Evolutionary conservation across 2,797 vertebrate species (phyloP).

Genomic region (Heteromormyrus szaboi): DNA sequence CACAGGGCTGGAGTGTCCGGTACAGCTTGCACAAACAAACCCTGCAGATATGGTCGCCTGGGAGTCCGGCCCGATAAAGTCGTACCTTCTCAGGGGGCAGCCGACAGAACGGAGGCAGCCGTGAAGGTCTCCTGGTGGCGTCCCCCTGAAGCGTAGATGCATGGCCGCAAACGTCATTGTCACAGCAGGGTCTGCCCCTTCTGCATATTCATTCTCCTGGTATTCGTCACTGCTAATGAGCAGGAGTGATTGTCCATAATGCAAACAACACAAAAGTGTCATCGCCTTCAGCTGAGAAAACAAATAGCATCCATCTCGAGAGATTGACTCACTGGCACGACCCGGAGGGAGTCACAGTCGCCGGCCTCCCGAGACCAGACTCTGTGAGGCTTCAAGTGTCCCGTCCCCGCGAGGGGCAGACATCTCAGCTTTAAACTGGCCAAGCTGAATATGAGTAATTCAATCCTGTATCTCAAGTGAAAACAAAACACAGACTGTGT

Average conservation of each 20-base stretch:
- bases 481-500: neutral
- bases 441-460: neutral
- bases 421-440: neutral
- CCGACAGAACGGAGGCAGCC: neutral
- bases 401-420: neutral
- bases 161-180: constrained; percentile 39
- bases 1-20: neutral
- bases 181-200: constrained; percentile 34
- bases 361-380: neutral
- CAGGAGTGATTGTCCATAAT: neutral
- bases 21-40: neutral
- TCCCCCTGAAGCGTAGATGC: constrained; percentile 23
- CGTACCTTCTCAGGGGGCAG: neutral
- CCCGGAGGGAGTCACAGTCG: neutral
- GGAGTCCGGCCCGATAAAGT: neutral
- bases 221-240: constrained; percentile 26
- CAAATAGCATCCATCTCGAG: neutral
- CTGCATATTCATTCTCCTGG: constrained; percentile 36
- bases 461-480: neutral
- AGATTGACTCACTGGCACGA: constrained; percentile 10
- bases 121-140: neutral
- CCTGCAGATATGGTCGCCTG: neutral
- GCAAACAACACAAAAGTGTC: neutral
- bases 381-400: neutral
- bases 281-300: constrained; percentile 13